Evolutionary conservation across 2,797 vertebrate species (phyloP), one percentile per base, ranked within the genome.

Genomic region (Xenopus petersii): DNA sequence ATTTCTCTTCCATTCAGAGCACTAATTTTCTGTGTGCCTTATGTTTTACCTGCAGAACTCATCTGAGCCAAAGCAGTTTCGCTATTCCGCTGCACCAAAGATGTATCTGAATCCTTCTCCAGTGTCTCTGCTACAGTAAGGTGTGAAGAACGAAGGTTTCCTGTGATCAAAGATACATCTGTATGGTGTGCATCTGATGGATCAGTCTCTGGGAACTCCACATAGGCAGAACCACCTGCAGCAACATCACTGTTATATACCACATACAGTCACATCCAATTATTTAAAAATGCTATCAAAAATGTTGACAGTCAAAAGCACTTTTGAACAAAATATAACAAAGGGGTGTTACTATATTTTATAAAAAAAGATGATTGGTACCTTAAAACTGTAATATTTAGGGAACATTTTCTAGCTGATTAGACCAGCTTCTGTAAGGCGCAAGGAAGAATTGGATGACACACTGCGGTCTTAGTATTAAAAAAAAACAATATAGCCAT

Each of bases 161-260:
- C 96, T 0, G 97, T 97, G 83, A 99, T 95, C 66, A 99, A 87
- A 0, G 98, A 99, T 70, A 99, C 70, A 5, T 96, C 95, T 0
- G 92, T 89, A 0, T 83, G 64, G 10, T 90, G 84, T 10, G 91
- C 87, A 0, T 86, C 85, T 65, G 88, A 81, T 10, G 86, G 84
- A n/a, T 88, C 80, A 63, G 79, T 83, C 13, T 90, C 86, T 4
- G 91, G 84, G 71, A 93, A 81, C 15, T 89, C 86, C 49, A 95
- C 90, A 0, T 96, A 89, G 82, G 89, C 92, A 73, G 77, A 84
- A 71, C 92, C 93, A 75, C 94, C 95, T 96, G 78, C 59, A 82
- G 75, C 10, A 61, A 2, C 8, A 42, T 4, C 3, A 51, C 15
- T 10, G 11, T 10, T 51, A 51, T 0, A 24, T 24, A 3, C 30